Evolutionary conservation across 2,797 vertebrate species (phyloP).

Genomic region (Lepus oiostolus): DNA sequence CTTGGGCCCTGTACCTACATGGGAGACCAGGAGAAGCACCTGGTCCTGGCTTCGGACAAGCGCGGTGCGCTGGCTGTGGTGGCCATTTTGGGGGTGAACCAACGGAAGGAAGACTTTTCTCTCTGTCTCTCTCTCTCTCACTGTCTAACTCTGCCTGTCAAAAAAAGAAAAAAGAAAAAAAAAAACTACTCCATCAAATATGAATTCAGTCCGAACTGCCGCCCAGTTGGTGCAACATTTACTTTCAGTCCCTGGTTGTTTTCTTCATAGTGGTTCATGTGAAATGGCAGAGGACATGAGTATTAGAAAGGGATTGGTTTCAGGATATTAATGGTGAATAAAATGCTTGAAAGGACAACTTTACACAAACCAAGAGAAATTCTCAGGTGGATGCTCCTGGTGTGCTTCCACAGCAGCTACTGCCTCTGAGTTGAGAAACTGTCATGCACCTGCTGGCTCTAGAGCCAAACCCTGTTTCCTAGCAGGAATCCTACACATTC

Average conservation of each 20-base stretch:
- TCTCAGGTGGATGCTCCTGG: background rate
- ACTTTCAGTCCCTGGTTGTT: background rate
- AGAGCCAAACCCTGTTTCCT: background rate
- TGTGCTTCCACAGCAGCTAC: background rate
- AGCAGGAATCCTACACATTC: background rate
- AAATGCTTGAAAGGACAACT: background rate
- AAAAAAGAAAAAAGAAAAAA: no score
- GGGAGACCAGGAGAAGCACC: no score
- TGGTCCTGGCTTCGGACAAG: no score
- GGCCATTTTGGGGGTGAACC: no score
- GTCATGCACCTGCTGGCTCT: background rate
- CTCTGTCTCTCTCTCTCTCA: no score
- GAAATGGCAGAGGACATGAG: background rate
- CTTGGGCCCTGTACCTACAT: no score
- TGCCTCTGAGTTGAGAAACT: background rate
- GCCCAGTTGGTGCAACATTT: background rate
- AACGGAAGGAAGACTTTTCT: no score
- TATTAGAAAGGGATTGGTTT: background rate
- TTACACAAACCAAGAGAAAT: background rate
- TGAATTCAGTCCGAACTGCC: background rate
- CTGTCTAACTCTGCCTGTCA: no score
- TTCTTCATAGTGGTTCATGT: background rate
- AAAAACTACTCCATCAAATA: no score
- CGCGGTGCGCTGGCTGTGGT: no score
- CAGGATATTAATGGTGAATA: background rate